Conservation (phyloP, 2,888 invertebrate species). For the Lissocephala sabroskyi region DNA sequence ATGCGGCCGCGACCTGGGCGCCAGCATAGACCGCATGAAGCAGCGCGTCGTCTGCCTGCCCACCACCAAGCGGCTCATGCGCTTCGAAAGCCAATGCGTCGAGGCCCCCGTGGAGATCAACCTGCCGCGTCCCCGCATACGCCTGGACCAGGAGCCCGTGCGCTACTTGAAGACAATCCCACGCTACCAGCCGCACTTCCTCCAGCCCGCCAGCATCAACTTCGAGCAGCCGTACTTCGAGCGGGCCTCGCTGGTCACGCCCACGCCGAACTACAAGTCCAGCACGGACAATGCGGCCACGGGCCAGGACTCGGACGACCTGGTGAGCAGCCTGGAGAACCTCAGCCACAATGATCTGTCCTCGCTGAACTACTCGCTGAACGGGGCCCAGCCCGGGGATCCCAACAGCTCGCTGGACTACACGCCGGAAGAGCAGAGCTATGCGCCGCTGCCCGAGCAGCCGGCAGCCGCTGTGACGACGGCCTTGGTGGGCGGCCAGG, state of each 20-base stretch:
- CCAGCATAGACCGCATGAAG: conserved; percentile 67
- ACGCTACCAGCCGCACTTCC: conserved; percentile 65
- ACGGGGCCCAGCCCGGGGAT: conserved; percentile 32
- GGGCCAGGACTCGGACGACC: conserved; percentile 69
- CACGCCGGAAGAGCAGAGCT: conserved; percentile 69
- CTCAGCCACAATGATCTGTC: conserved; percentile 67
- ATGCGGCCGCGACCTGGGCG: conserved; percentile 70
- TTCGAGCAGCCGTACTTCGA: conserved; percentile 43
- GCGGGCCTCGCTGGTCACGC: conserved; percentile 41
- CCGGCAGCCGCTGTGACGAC: conserved; percentile 10
- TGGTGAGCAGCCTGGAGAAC: conserved; percentile 70
- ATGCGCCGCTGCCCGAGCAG: conserved; percentile 56
- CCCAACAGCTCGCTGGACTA: conserved; percentile 58
- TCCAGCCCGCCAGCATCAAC: conserved; percentile 65
- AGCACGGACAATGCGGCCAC: conserved; percentile 53
- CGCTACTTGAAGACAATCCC: conserved; percentile 71
- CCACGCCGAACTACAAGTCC: conserved; percentile 55
- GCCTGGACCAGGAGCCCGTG: conserved; percentile 67
- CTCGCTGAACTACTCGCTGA: conserved; percentile 53
- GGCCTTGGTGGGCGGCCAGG: conserved; percentile 23
- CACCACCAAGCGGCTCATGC: conserved; percentile 71
- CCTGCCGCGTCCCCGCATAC: conserved; percentile 69
- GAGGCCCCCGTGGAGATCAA: conserved; percentile 70
- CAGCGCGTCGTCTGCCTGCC: conserved; percentile 70
- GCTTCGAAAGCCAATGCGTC: conserved; percentile 71